Evolutionary conservation across 2,113 vertebrate genomes (phyloP).

Genomic region (Tetrax tetrax): DNA sequence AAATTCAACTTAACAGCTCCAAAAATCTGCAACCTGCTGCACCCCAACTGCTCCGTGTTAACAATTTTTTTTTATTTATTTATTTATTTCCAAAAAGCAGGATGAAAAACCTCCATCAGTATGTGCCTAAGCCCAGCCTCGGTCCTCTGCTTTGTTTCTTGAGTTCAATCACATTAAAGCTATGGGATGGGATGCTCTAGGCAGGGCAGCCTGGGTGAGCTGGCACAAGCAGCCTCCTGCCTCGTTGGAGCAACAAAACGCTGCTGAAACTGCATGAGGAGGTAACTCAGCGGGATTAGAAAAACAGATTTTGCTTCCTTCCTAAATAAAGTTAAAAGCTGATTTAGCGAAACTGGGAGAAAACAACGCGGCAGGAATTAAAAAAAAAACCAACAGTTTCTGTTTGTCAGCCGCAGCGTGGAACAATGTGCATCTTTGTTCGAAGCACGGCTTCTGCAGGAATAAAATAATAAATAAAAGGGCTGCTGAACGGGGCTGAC

Average conservation of each 20-base stretch:
- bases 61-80: not conserved
- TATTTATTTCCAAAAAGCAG: not conserved
- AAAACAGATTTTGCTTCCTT: not conserved
- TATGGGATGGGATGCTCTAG: not conserved
- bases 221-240: not conserved
- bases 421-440: slow-evolving; percentile 31
- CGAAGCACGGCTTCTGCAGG: not conserved
- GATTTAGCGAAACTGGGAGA: not conserved
- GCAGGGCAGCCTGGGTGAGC: not conserved
- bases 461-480: slow-evolving; percentile 46
- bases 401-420: not conserved
- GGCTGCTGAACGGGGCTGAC: slow-evolving; percentile 9
- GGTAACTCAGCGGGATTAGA: not conserved
- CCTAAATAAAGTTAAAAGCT: not conserved
- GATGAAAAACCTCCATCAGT: not conserved
- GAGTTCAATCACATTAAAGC: not conserved
- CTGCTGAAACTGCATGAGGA: not conserved
- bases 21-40: not conserved
- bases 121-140: fast-evolving
- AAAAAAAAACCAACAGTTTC: not conserved
- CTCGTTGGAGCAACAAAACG: not conserved
- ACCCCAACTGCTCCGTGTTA: not conserved
- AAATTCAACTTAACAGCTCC: not conserved
- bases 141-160: not conserved
- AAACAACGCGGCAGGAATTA: not conserved